phyloP scores from a whole-genome alignment of 2,888 invertebrate genomes.

The Apodemia hepburni region DNA sequence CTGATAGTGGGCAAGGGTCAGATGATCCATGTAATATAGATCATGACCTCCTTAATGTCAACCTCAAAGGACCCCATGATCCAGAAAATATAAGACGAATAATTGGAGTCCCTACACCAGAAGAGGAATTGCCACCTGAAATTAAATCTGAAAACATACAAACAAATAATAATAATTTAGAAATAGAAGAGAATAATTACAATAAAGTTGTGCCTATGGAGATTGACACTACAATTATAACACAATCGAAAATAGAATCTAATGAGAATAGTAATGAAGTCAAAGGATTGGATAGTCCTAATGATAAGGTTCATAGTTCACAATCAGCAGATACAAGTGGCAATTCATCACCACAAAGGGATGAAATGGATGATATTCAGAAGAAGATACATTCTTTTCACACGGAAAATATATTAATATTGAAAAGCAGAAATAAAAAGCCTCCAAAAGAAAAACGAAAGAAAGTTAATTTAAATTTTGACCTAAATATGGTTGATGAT shows the following conservation, averaged over 20 bases:
- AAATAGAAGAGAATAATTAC: constrained; percentile 57
- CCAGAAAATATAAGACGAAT: constrained; percentile 64
- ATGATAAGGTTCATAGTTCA: constrained; percentile 58
- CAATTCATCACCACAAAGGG: constrained; percentile 70
- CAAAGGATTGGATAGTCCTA: constrained; percentile 57
- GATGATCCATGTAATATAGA: constrained; percentile 68
- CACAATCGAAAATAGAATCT: constrained; percentile 59
- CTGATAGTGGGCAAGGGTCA: constrained; percentile 69
- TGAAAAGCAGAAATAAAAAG: constrained; percentile 82
- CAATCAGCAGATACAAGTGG: constrained; percentile 72
- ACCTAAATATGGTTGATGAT: constrained; percentile 75
- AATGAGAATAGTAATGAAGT: constrained; percentile 47
- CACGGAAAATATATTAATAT: constrained; percentile 81
- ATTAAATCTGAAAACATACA: constrained; percentile 52
- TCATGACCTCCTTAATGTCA: constrained; percentile 58
- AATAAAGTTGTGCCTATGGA: constrained; percentile 70
- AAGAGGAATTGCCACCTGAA: constrained; percentile 57
- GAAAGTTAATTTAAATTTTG: constrained; percentile 77
- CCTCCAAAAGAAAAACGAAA: constrained; percentile 73
- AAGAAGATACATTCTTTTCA: constrained; percentile 82
- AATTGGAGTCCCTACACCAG: constrained; percentile 66
- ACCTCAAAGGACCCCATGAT: constrained; percentile 60
- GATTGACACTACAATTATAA: constrained; percentile 61
- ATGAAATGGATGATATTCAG: constrained; percentile 82
- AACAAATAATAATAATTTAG: constrained; percentile 61